Base-by-base conservation (phyloP, 2,797 vertebrate species). In the Florisuga fusca region DNA sequence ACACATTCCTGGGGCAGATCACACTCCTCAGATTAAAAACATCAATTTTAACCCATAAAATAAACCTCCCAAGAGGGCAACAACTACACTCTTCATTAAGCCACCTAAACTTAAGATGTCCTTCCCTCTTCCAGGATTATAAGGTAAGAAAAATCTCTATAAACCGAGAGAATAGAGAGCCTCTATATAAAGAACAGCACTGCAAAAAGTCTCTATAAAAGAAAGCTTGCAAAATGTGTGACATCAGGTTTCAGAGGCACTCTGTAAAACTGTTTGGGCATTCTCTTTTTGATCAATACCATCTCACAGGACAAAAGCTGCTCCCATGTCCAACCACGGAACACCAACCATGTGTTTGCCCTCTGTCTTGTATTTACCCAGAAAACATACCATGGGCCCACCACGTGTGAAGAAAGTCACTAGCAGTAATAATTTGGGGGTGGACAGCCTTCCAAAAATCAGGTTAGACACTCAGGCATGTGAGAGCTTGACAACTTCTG, bases 341-440 rank as follows among this genome's bases (percentile, higher is more conserved):
- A 66, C 0, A 1, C 1, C 4, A 9, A 54, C 75, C 31, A 75
- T 45, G 38, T 20, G 29, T 36, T 33, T 62, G 51, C 34, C 31
- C 10, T 31, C 26, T 27, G 11, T 9, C 38, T 53, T 33, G 2
- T 63, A 27, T 63, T 83, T 76, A 66, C 10, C 15, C 77, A 90
- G 23, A 7, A 75, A 88, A 75, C 15, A 18, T 4, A 31, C 43
- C 4, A 1, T 2, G 15, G 64, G 21, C n/a, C n/a, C 20, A 61
- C n/a, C 3, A 2, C 0, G 0, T 4, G 29, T 7, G 53, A 13
- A 61, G 14, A 55, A 54, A 66, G 57, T 8, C 3, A 1, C n/a
- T 10, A 41, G 29, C 17, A 71, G 34, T 81, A 77, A 7, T 29
- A 38, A 81, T 46, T 1, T 12, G 4, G 17, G 20, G 4, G 4